Base-by-base conservation (phyloP, 2,888 invertebrate species). In the Dasypogon diadema region DNA sequence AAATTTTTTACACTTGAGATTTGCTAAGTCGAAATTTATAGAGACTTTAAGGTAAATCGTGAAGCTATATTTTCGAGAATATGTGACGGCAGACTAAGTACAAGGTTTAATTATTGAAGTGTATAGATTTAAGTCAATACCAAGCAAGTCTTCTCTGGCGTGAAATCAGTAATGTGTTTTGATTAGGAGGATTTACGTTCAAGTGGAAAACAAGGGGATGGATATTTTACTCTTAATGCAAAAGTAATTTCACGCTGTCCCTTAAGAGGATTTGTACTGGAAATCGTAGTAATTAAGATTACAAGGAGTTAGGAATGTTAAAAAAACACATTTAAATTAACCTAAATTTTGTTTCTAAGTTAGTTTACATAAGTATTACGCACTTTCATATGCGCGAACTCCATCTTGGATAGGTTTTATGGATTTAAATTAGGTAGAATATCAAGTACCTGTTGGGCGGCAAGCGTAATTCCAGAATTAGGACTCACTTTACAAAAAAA, bases 101-200 rank as follows among this genome's bases (percentile, higher is more conserved):
- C 24, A 65, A 37, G 16, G 16, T 12, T 18, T 3, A 42, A 3
- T 12, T 0, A 42, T 10, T 42, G n/a, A 12, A 12, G 2, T 2
- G 8, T 2, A 6, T 6, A 8, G n/a, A 2, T 6, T 42, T n/a
- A 8, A 48, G 14, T 48, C 48, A 18, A 48, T 65, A 46, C 22
- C 48, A 22, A 46, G 22, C 5, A 3, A 46, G 46, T 24, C 24
- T 37, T 24, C 24, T 48, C 46, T 46, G 24, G 46, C 65, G 46
- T 65, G 48, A 65, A 65, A 65, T 65, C 14, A 65, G 46, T 65
- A 37, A 65, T 65, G 65, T 65, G 65, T 46, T 65, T 65, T 46
- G 63, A 46, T 65, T 65, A 65, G 48, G 65, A 46, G 65, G 65
- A 65, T 65, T 24, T 65, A 8, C 37, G 60, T 34, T 3, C 24